These are phyloP conservation scores for Cathartes aura DNA, from an alignment of 2,113 vertebrate genomes.

Conservation along the genomic window DNA sequence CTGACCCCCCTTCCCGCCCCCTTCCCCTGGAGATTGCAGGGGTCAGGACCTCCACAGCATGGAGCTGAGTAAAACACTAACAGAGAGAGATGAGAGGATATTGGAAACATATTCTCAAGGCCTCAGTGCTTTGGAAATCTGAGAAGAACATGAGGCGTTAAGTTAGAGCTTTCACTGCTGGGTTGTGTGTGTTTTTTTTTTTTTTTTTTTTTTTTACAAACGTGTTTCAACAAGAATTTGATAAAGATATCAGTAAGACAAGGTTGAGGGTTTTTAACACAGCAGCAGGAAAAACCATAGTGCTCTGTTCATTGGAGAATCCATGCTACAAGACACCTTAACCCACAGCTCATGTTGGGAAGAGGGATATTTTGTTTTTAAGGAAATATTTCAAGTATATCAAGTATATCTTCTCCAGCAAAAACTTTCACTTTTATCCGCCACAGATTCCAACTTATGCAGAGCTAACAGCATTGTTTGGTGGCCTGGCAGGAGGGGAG, in stretches of 20 bases:
- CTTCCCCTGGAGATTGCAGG: constrained; percentile 81
- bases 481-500: not conserved
- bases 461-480: not conserved
- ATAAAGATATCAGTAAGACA: constrained; percentile 68
- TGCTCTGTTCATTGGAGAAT: not conserved
- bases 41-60: constrained; percentile 88
- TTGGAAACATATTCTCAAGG: constrained; percentile 94
- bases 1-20: constrained; percentile 73
- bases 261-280: not conserved
- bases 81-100: constrained; percentile 87
- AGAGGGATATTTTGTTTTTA: not conserved
- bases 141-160: constrained; percentile 77
- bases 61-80: constrained; percentile 85
- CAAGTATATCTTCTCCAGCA: not conserved
- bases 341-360: not conserved
- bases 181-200: not conserved
- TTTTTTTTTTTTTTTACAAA: not conserved
- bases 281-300: not conserved
- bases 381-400: not conserved
- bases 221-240: constrained; percentile 68
- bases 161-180: constrained; percentile 74
- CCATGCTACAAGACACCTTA: not conserved
- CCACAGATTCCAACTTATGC: not conserved
- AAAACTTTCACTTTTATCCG: not conserved
- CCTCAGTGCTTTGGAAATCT: constrained; percentile 75